Evolutionary conservation across 2,797 vertebrate genomes (phyloP), one percentile per base, ranked within the genome.

Genomic region (Sebastes diploproa): DNA sequence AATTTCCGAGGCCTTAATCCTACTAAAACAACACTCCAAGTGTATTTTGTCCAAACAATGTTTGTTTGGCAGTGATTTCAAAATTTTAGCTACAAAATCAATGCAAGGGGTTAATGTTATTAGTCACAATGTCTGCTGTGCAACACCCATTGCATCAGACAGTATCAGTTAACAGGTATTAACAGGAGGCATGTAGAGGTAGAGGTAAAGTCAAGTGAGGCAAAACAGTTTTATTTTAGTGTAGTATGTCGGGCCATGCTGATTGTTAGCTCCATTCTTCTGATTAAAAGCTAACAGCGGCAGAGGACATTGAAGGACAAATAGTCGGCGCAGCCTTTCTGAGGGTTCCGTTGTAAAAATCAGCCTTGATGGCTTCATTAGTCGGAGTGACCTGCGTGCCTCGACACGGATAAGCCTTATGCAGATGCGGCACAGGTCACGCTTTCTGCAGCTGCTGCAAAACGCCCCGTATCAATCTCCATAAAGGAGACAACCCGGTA

Each of bases 371-470:
- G 75, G 83, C 78, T 80, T 87, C 82, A 88, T 88, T 88, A 90
- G 83, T 63, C 13, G 11, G 27, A 54, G 34, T 86, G 87, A 89
- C 88, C 85, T 4, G 52, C 1, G 38, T 55, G 82, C 50, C 78
- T 83, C 36, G 16, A 85, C 87, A 76, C 6, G 50, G 80, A 80
- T 80, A 54, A 74, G 70, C 64, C 67, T 38, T n/a, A 77, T 83
- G 86, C 79, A 86, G 87, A 84, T 81, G 85, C n/a, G 2, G 27
- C 55, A 7, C 72, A 75, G 86, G 89, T 86, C 86, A 61, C 10
- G 56, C 20, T 83, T 92, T 87, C 80, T 88, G 89, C 90, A 88
- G 86, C 86, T 86, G 77, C 89, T 88, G 86, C 84, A 87, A 75
- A 88, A 86, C 7, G 30, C n/a, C 71, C 4, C 0, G 54, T 62